Conservation (phyloP, 2,888 invertebrate species). For the Hypolimnas misippus region DNA sequence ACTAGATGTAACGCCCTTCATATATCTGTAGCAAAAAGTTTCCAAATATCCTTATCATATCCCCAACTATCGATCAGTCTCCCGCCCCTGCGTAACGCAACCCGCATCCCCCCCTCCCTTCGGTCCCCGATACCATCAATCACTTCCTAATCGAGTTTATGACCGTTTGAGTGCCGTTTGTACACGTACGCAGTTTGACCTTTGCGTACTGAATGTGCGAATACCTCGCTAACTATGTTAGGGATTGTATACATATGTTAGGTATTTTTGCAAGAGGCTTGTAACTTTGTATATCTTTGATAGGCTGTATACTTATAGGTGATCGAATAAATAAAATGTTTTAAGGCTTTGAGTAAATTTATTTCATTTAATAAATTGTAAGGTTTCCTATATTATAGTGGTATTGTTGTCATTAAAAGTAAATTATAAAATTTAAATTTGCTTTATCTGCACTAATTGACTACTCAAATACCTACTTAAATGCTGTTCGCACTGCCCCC, state of each 20-base stretch:
- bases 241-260: not conserved
- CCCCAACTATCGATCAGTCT: conserved; percentile 33
- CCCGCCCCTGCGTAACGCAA: conserved; percentile 45
- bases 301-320: too few species aligned
- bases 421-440: too few species aligned
- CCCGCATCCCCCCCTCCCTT: conserved; percentile 49
- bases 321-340: too few species aligned
- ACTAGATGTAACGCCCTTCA: not conserved
- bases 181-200: conserved; percentile 43
- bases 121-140: conserved; percentile 56
- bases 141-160: conserved; percentile 73
- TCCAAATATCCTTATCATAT: conserved; percentile 31
- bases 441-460: too few species aligned
- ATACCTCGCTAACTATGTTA: conserved; percentile 1
- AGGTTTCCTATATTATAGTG: too few species aligned
- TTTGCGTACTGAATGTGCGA: conserved; percentile 26
- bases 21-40: conserved; percentile 1
- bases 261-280: not conserved
- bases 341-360: too few species aligned
- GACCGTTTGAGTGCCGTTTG: conserved; percentile 56
- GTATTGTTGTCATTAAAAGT: too few species aligned
- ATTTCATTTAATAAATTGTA: too few species aligned
- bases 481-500: too few species aligned
- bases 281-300: not conserved
- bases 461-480: too few species aligned